These are phyloP conservation scores for Polietes domitor DNA, from an alignment of 2,888 invertebrate genomes.

Conservation along the genomic window DNA sequence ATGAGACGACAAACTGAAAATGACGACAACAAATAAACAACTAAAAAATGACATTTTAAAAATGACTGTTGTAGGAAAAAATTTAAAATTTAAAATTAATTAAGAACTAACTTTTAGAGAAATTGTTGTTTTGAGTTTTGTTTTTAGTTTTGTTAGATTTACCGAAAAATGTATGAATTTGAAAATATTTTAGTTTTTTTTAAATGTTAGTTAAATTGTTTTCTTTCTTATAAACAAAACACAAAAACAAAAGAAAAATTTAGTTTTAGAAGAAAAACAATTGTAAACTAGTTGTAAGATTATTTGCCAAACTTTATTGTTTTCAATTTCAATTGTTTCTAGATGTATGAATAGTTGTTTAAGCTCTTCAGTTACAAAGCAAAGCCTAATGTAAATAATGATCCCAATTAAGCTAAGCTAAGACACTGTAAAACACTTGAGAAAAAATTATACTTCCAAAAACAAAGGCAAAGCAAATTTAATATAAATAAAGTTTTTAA, in stretches of 20 bases:
- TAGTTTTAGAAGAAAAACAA: too few species aligned
- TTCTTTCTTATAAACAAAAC: neutral
- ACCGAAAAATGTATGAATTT: neutral
- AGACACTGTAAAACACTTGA: neutral
- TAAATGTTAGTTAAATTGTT: neutral
- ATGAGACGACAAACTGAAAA: neutral
- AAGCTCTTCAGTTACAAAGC: conserved; percentile 6
- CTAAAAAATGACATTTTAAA: conserved; percentile 43
- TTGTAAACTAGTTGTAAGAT: neutral
- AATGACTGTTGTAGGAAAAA: conserved; percentile 64
- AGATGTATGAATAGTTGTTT: neutral
- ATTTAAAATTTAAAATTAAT: conserved; percentile 28
- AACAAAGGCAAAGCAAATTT: neutral
- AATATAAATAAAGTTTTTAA: too few species aligned
- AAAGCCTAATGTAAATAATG: neutral
- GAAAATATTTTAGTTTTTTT: conserved; percentile 12
- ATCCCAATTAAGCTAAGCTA: neutral
- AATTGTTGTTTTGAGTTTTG: conserved; percentile 22
- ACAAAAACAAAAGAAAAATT: neutral
- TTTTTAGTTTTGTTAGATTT: conserved; percentile 23
- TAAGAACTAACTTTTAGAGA: neutral
- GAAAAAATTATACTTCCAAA: neutral
- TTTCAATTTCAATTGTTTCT: conserved; percentile 15
- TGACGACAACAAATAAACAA: neutral
- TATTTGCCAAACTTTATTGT: conserved; percentile 51